Conservation (phyloP, 2,113 vertebrate genomes). For the Suncus etruscus region DNA sequence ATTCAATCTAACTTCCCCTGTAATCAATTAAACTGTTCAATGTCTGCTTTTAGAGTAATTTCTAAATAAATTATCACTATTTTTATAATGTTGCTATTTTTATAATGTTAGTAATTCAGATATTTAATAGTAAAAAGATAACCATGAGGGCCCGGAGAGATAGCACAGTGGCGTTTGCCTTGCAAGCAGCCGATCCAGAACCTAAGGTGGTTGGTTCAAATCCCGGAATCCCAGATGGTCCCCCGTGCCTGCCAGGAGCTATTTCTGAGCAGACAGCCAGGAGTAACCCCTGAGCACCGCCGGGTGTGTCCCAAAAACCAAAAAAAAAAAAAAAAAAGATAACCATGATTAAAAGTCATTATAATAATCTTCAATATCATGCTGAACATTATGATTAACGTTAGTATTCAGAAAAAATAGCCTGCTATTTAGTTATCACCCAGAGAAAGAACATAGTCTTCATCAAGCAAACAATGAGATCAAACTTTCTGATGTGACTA, state of each 20-base stretch:
- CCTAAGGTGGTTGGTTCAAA: no score
- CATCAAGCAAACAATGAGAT: neutral
- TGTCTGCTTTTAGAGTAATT: neutral
- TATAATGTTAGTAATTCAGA: constrained; percentile 11
- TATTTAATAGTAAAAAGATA: neutral
- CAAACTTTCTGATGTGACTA: neutral
- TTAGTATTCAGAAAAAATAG: neutral
- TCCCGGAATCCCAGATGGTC: no score
- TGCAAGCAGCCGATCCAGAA: no score
- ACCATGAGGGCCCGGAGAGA: no score
- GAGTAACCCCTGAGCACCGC: no score
- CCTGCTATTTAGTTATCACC: neutral
- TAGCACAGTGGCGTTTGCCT: no score
- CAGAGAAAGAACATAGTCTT: neutral
- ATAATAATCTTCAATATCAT: neutral
- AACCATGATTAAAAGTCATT: neutral
- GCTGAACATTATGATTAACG: neutral
- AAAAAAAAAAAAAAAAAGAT: no score
- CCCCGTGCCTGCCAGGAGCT: no score
- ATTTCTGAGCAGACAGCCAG: no score
- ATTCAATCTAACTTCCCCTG: neutral
- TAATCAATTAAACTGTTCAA: constrained; percentile 40
- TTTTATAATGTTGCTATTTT: neutral
- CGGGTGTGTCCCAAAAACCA: no score
- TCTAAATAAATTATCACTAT: neutral